phyloP scores from a whole-genome alignment of 2,888 invertebrate species.

The Kryphioiulus occultus region DNA sequence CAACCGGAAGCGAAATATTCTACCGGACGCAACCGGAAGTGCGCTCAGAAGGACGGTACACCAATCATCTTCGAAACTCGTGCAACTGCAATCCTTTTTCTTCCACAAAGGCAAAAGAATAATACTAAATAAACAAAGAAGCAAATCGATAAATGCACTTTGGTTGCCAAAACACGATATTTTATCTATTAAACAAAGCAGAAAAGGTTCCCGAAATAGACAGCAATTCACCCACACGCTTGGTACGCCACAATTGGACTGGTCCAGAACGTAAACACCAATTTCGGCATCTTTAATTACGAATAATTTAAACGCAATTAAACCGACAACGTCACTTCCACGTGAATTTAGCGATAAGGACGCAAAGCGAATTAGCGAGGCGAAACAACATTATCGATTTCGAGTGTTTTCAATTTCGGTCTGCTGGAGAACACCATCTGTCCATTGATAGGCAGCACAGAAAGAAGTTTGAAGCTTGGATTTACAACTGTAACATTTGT shows the following conservation, averaged over 20 bases:
- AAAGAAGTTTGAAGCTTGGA: no score
- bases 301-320: neutral
- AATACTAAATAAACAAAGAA: neutral
- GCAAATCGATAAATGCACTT: conserved; percentile 23
- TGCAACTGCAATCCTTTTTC: neutral
- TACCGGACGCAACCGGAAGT: neutral
- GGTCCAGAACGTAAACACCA: no score
- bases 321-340: neutral
- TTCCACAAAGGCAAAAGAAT: neutral
- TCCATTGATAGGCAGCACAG: no score
- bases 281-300: neutral
- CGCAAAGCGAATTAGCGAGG: neutral
- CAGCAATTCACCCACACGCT: neutral
- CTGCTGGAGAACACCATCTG: neutral
- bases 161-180: neutral
- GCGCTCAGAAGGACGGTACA: neutral
- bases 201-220: neutral
- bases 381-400: neutral
- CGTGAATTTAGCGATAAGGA: neutral
- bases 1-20: neutral
- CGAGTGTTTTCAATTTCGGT: neutral
- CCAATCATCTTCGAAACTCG: neutral
- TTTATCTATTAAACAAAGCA: neutral
- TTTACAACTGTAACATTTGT: no score
- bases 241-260: no score